Evolutionary conservation across 92 coral and sea anemone species (phyloP), one percentile per base, ranked within the genome.

Genomic region (Bergia puertoricense): DNA sequence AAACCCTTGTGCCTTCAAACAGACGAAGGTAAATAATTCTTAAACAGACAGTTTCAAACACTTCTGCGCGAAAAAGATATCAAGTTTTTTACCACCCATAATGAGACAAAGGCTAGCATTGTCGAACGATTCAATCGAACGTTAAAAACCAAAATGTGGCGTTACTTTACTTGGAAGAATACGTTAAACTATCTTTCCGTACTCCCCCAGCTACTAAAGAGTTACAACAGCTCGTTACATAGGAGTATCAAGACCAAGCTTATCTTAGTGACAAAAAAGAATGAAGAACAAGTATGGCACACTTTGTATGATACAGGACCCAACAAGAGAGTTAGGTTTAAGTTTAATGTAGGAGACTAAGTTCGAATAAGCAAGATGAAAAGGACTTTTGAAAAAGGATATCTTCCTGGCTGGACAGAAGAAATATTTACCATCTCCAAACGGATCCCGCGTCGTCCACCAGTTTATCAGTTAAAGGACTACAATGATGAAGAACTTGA

Each of bases 261-360:
- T 8, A 77, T 77, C 16, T 2, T 54, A 2, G 88, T 84, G 38
- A 84, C n/a, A 16, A 51, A 40, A 38, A 77, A 84, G 2, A 66
- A 84, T 40, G 88, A 84, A 84, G 38, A 84, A 40, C 69, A 66
- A 37, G 51, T 84, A 37, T 84, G 50, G 79, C 74, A 84, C 51
- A 77, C n/a, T 44, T 77, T 77, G 82, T 77, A 77, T 77, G 45
- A 77, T 39, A 9, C 20, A 1, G 82, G 54, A 1, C 39, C n/a
- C 46, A 54, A 4, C 0, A 54, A 77, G 23, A 54, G 45, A 77
- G 82, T 77, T 39, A 77, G 54, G n/a, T 77, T 1, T 43, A 77
- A 39, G n/a, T 77, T 1, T 43, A 77, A 39, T 8, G 54, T 77
- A 77, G 82, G 82, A 20, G 46, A 30, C 30, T 0, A 30, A 30